A percentile compares a stretch with the other conserved stretches of the same genome.
Evolutionary conservation across 2,797 vertebrate species (phyloP).

Genomic region (Crypturellus tataupa): DNA sequence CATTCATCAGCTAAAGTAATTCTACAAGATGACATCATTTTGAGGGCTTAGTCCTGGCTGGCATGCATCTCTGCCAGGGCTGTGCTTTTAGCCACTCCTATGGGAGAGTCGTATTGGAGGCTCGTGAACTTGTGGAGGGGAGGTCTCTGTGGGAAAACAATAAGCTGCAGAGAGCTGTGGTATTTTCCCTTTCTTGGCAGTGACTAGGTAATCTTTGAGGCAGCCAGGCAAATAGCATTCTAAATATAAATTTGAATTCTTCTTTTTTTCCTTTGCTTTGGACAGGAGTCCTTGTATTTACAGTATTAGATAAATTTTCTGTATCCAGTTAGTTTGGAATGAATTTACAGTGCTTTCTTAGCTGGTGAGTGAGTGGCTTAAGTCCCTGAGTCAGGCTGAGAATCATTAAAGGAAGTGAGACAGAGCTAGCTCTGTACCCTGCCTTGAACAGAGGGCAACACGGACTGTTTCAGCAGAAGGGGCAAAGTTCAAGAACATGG

Average conservation of each 20-base stretch:
- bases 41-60: background rate
- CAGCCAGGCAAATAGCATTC: constrained; percentile 23
- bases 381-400: constrained; percentile 49
- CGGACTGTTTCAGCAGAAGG: constrained; percentile 18
- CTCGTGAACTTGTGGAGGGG: background rate
- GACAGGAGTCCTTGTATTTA: constrained; percentile 59
- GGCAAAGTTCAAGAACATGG: constrained; percentile 7
- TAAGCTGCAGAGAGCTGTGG: background rate
- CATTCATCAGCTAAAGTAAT: constrained; percentile 24
- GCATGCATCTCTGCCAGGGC: background rate
- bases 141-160: background rate
- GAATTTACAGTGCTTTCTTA: constrained; percentile 5
- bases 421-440: constrained; percentile 31
- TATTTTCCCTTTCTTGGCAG: background rate
- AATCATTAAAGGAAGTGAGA: constrained; percentile 55
- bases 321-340: background rate
- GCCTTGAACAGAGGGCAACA: constrained; percentile 33
- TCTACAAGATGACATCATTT: constrained; percentile 17
- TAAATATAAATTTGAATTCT: constrained; percentile 56
- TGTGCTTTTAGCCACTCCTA: background rate
- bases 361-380: constrained; percentile 42
- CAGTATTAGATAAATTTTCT: constrained; percentile 42
- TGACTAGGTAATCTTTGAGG: constrained; percentile 29
- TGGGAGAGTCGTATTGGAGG: fast-evolving
- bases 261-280: constrained; percentile 29